phyloP scores from a whole-genome alignment of 2,797 vertebrate species.

The Gallinago solitaria region DNA sequence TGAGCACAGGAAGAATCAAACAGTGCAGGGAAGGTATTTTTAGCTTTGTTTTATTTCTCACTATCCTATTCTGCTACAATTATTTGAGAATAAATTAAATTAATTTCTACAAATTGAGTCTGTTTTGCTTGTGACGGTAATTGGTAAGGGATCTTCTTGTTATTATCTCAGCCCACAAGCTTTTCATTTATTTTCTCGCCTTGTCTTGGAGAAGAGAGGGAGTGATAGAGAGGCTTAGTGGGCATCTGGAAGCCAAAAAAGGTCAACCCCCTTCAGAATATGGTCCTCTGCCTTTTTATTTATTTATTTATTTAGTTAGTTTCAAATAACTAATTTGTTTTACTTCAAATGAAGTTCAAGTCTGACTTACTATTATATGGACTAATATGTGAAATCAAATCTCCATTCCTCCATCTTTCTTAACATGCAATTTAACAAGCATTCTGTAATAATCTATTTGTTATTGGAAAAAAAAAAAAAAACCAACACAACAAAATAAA shows the following conservation, averaged over 20 bases:
- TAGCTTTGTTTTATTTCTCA: neutral
- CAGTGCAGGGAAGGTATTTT: neutral
- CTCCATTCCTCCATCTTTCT: neutral
- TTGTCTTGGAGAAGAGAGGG: neutral
- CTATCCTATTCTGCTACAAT: neutral
- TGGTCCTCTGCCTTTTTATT: neutral
- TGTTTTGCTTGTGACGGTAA: neutral
- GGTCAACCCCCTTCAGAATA: rapidly evolving
- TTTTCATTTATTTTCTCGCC: neutral
- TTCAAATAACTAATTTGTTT: neutral
- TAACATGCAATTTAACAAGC: neutral
- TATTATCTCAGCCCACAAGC: neutral
- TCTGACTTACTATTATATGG: neutral
- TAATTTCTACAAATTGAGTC: neutral
- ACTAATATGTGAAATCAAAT: neutral
- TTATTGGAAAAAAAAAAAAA: neutral
- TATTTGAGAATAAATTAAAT: neutral
- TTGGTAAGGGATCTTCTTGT: neutral
- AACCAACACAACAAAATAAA: neutral
- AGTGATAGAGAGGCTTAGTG: neutral
- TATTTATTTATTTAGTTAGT: neutral
- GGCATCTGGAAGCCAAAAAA: neutral
- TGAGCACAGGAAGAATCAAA: neutral
- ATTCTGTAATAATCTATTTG: neutral
- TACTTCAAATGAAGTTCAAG: neutral